These are phyloP conservation scores for Drosophila orena DNA, from an alignment of 1,140 invertebrate species.

Conservation along the genomic window DNA sequence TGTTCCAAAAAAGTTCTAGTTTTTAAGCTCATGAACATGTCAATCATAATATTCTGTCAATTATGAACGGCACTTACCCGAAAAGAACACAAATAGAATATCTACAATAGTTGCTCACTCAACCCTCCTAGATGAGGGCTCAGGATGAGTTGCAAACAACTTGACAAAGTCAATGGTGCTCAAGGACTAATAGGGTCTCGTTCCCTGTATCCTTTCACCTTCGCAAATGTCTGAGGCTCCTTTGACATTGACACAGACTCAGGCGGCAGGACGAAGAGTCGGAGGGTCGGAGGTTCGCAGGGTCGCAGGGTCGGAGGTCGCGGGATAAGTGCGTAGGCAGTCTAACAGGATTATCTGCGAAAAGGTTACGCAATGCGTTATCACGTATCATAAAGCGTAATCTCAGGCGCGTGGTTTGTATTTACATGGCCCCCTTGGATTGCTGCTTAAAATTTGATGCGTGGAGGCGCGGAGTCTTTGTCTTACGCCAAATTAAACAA, in stretches of 20 bases:
- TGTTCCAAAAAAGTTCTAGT: too few relatives aligned
- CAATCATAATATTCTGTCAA: too few relatives aligned
- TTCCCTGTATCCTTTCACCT: constrained; percentile 43
- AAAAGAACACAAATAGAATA: constrained; percentile 7
- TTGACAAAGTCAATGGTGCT: constrained; percentile 44
- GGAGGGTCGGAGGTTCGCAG: constrained; percentile 1
- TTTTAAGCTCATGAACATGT: too few relatives aligned
- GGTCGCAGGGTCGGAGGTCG: constrained; percentile 5
- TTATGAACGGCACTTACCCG: neutral
- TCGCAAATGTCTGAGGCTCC: constrained; percentile 51
- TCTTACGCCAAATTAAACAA: constrained; percentile 71
- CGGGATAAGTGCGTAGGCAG: constrained; percentile 35
- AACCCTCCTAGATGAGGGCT: neutral
- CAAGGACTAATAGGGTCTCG: constrained; percentile 29
- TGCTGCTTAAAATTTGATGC: constrained; percentile 82
- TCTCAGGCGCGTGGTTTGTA: constrained; percentile 74
- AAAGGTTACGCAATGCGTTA: constrained; percentile 82
- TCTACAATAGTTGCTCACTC: constrained; percentile 9
- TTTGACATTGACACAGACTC: constrained; percentile 51
- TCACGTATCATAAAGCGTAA: constrained; percentile 83
- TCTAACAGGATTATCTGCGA: constrained; percentile 78
- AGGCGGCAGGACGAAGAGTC: constrained; percentile 1
- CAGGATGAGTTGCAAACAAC: constrained; percentile 36
- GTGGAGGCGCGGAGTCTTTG: constrained; percentile 43
- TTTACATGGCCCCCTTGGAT: constrained; percentile 69